Evolutionary conservation across 2,797 vertebrate genomes (phyloP).

Genomic region (Astyanax mexicanus): DNA sequence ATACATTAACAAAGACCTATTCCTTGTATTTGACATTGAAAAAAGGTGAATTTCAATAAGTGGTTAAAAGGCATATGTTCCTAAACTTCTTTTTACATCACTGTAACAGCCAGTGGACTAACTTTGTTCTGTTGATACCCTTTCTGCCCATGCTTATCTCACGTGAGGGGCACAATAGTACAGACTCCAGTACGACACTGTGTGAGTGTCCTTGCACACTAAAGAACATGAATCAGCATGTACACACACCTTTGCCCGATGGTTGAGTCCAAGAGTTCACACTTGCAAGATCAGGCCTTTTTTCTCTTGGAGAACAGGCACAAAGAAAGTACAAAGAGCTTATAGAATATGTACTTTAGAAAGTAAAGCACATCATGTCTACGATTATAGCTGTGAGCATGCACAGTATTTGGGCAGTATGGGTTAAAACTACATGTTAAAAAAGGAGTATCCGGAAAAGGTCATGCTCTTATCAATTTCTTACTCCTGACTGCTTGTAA

Average conservation of each 20-base stretch:
- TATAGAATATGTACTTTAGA: neutral
- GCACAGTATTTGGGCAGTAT: neutral
- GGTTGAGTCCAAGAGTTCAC: slow-evolving; percentile 39
- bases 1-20: too few species aligned
- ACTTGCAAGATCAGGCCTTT: slow-evolving; percentile 23
- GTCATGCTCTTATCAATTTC: neutral
- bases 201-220: slow-evolving; percentile 57
- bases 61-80: too few species aligned
- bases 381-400: neutral
- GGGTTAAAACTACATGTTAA: neutral
- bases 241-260: slow-evolving; percentile 26
- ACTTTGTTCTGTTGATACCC: slow-evolving; percentile 5
- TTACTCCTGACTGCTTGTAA: neutral
- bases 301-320: slow-evolving; percentile 7
- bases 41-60: too few species aligned
- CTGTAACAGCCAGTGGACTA: neutral
- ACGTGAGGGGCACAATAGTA: slow-evolving; percentile 55
- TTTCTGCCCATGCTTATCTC: slow-evolving; percentile 35
- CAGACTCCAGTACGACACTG: slow-evolving; percentile 60
- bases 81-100: too few species aligned
- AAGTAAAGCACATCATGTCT: neutral
- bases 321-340: slow-evolving; percentile 4
- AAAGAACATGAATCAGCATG: slow-evolving; percentile 44
- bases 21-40: too few species aligned
- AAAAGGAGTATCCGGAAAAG: neutral